A percentile compares a stretch with the other conserved stretches of the same genome.
Evolutionary conservation across 92 coral and sea anemone genomes (phyloP).

Genomic region (Siderastrea radians): DNA sequence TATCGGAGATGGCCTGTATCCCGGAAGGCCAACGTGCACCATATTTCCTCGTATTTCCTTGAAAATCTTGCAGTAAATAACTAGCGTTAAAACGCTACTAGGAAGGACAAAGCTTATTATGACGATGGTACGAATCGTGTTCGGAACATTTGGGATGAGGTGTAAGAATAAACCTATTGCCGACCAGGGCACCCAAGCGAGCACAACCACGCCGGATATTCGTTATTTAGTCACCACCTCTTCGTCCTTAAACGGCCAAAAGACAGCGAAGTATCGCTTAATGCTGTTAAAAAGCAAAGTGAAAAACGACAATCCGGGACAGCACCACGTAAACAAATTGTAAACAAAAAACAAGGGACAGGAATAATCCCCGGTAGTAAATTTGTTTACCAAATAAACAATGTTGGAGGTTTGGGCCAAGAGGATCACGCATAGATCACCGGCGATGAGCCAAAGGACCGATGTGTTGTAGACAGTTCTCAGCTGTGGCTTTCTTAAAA

Average conservation of each 20-base stretch:
- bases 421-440: constrained; percentile 13
- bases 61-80: constrained; percentile 18
- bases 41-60: constrained; percentile 14
- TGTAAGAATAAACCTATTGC: not conserved
- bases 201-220: not conserved
- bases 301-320: constrained; percentile 18
- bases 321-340: constrained; percentile 21
- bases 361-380: not conserved
- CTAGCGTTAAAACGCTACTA: constrained; percentile 2
- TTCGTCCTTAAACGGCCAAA: constrained; percentile 10
- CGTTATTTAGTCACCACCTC: constrained; percentile 12
- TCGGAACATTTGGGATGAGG: not conserved
- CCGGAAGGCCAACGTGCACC: not conserved
- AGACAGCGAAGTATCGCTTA: constrained; percentile 28
- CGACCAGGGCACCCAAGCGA: constrained; percentile 14
- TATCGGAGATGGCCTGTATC: not conserved
- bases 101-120: not conserved
- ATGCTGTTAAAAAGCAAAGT: constrained; percentile 11
- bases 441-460: constrained; percentile 9
- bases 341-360: constrained; percentile 24
- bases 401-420: constrained; percentile 30
- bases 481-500: constrained; percentile 19
- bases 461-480: constrained; percentile 25
- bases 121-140: not conserved
- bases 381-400: constrained; percentile 16